Evolutionary conservation across 2,113 vertebrate genomes (phyloP).

Genomic region (Aramus guarauna): DNA sequence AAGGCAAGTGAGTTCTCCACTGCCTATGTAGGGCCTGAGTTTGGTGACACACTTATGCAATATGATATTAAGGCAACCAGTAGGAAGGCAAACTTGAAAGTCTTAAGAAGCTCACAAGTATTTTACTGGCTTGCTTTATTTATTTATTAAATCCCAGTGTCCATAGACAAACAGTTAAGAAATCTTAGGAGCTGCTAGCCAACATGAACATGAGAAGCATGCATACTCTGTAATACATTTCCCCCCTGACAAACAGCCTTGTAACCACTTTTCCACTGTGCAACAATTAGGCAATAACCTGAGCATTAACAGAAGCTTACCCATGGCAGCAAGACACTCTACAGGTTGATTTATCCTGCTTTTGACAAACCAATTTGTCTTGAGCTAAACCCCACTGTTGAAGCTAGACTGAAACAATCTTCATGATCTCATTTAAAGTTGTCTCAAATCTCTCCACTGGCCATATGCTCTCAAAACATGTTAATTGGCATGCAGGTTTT

Average conservation of each 20-base stretch:
- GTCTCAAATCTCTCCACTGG: neutral
- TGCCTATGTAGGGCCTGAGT: neutral
- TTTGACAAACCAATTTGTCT: neutral
- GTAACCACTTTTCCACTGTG: neutral
- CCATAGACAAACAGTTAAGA: neutral
- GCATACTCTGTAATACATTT: neutral
- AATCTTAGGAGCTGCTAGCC: neutral
- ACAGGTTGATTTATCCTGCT: neutral
- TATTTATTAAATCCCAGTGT: neutral
- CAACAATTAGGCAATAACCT: neutral
- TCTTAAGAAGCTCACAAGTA: neutral
- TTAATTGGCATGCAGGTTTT: neutral
- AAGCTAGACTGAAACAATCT: neutral
- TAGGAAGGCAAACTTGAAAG: neutral
- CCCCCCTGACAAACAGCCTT: neutral
- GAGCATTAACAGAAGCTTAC: neutral
- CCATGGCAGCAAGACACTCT: neutral
- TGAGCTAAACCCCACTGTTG: neutral
- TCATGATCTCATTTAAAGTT: neutral
- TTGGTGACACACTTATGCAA: neutral
- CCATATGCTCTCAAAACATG: neutral
- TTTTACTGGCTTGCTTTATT: neutral
- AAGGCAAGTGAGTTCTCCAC: neutral
- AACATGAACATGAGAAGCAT: neutral
- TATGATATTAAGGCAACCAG: neutral